Evolutionary conservation across 1,140 invertebrate species (phyloP), one percentile per base, ranked within the genome.

Genomic region (Drosophila setifemur): DNA sequence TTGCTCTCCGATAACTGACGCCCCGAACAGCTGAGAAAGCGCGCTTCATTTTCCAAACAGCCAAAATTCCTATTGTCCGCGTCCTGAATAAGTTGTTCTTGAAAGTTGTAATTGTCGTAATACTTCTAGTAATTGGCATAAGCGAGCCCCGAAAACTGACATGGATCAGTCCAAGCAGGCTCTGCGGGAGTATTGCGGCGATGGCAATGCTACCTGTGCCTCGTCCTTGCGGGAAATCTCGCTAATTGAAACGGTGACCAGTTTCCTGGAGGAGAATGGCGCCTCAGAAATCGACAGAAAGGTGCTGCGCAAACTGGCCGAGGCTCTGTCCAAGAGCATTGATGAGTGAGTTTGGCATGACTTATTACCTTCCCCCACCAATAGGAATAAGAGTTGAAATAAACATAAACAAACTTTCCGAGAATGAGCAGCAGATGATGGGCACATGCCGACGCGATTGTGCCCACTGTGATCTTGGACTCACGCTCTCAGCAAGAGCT

Each of bases 171-270:
- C 75, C 5, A 76, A 87, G 37, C 81, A 86, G 40, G 43, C 44
- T 23, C 43, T 67, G 11, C 64, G 82, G 7, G 81, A 87, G 8
- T 44, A 52, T 40, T 66, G 60, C 25, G 76, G 63, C 40, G 70
- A 57, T 16, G 58, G 14, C 7, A 68, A 70, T 40, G 54, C 18
- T 18, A 73, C 57, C 52, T 76, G 82, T 21, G 48, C 52, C 7
- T 87, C 83, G 26, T 87, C 83, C 49, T 64, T 87, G 45, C 66
- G 60, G 39, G 82, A 87, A 42, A 77, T 87, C 19, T 44, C 83
- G 2, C 47, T 87, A 4, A 87, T 87, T 19, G 82, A 87, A 28
- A 88, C 76, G 1, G 77, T 87, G 21, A 87, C 82, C 16, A 88
- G 69, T 48, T 87, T 87, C 6, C 55, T 87, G 21, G 82, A 81